These are phyloP conservation scores for Rhinogobio ventralis DNA, from an alignment of 2,797 vertebrate species.

Conservation along the genomic window DNA sequence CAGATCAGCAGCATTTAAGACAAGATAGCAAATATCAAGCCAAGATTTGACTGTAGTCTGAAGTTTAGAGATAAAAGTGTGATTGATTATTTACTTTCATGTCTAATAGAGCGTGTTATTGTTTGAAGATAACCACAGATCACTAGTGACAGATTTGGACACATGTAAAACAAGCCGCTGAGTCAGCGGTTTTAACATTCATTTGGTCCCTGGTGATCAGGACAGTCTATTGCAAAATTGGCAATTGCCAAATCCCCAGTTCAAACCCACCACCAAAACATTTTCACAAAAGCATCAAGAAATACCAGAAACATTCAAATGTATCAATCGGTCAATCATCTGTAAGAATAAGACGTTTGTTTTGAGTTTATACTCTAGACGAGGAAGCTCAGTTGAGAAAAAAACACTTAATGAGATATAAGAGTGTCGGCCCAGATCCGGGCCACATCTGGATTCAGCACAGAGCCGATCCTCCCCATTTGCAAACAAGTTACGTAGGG, in stretches of 20 bases:
- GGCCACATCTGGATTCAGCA: too few relatives aligned
- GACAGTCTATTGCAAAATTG: constrained; percentile 76
- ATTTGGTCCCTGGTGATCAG: constrained; percentile 76
- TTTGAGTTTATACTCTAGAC: neutral
- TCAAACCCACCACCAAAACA: constrained; percentile 65
- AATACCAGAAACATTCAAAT: constrained; percentile 31
- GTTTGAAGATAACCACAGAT: constrained; percentile 63
- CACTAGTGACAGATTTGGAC: constrained; percentile 55
- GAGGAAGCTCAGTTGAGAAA: neutral
- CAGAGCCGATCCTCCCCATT: too few relatives aligned
- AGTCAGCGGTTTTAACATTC: constrained; percentile 76
- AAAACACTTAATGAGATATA: constrained; percentile 48
- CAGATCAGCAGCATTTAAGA: constrained; percentile 40
- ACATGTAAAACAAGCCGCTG: constrained; percentile 64
- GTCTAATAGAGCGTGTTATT: constrained; percentile 31
- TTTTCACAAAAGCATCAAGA: constrained; percentile 68
- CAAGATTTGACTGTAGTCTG: constrained; percentile 34
- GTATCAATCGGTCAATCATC: constrained; percentile 53
- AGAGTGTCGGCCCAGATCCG: too few relatives aligned
- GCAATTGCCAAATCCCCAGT: constrained; percentile 66
- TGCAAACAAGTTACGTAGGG: too few relatives aligned
- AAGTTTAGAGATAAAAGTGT: constrained; percentile 36
- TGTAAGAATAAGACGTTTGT: constrained; percentile 19
- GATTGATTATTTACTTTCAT: constrained; percentile 32
- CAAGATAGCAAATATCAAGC: constrained; percentile 7